Percentiles rank a stretch among this genome's conserved stretches.
Evolutionary conservation across 2,888 invertebrate species (phyloP).

Genomic region (Drosophila rellima): DNA sequence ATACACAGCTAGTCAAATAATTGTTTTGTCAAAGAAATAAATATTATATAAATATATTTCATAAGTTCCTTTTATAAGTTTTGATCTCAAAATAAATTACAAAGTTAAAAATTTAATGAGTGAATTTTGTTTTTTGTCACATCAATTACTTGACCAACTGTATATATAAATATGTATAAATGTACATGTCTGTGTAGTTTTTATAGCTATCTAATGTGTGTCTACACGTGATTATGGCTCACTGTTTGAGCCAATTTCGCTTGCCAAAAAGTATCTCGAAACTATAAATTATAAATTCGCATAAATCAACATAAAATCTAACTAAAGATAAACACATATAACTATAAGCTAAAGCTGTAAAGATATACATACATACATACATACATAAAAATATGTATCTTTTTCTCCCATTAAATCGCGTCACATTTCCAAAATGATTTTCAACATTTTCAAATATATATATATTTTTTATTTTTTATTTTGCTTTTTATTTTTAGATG

Average conservation of each 20-base stretch:
- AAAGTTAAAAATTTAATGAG: too few relatives aligned
- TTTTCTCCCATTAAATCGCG: constrained; percentile 70
- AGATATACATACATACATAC: not conserved
- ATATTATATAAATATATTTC: constrained; percentile 5
- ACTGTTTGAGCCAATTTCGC: constrained; percentile 16
- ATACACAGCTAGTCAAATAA: not conserved
- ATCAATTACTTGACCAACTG: not conserved
- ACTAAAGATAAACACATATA: constrained; percentile 45
- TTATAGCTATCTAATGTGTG: constrained; percentile 27
- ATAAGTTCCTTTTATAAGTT: not conserved
- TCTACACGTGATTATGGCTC: constrained; percentile 69
- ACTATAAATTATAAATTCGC: constrained; percentile 19
- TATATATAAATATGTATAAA: not conserved
- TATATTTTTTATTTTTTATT: not conserved
- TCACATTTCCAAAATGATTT: constrained; percentile 56
- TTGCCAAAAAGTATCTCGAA: constrained; percentile 19
- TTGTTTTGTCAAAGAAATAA: not conserved
- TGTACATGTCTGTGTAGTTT: not conserved
- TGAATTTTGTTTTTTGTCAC: too few relatives aligned
- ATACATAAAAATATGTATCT: constrained; percentile 1
- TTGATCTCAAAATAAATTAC: too few relatives aligned
- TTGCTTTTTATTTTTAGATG: constrained; percentile 21
- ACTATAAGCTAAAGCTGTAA: constrained; percentile 10
- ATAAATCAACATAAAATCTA: constrained; percentile 40
- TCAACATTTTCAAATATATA: constrained; percentile 8